Base-by-base conservation (phyloP, 2,797 vertebrate genomes). In the Ammospiza maritima region DNA sequence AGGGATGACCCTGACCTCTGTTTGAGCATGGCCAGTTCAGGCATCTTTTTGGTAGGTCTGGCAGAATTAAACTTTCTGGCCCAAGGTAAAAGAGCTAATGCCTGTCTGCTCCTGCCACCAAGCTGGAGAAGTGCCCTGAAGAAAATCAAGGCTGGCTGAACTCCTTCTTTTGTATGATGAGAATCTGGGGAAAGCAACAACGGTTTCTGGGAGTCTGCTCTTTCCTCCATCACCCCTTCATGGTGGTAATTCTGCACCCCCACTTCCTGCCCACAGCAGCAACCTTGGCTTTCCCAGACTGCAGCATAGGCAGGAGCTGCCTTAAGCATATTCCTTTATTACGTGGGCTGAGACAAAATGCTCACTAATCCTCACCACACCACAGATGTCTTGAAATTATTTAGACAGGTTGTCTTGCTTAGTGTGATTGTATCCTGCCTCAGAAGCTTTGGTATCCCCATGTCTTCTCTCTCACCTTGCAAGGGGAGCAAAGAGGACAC, bases 31-130 rank as follows among this genome's bases (percentile, higher is more conserved):
- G 88, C 80, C 73, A 90, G 85, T 95, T 85, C 65, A 74, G 75
- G 54, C 61, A 0, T 89, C 83, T 85, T 88, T 94, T 92, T 57
- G 66, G 67, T 77, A 76, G 57, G 71, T 79, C 80, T 96, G 73
- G 64, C 88, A 91, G 80, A 94, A 96, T 93, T 94, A 84, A 90
- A 81, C 65, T 88, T 90, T 60, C 66, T 96, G 95, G 95, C 94
- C 93, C 76, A 90, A 88, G 85, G 95, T 93, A 66, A 96, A 95
- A 96, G 82, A 88, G 42, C 51, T 86, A 42, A 84, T 90, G 83
- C 96, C 83, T 96, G 95, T 95, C 93, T 90, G 88, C 94, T 96
- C 91, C 96, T 96, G 95, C 88, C 88, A 93, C 90, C 88, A 78
- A 93, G 66, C 73, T 62, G 70, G 88, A 83, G 70, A 95, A 95